These are phyloP conservation scores for Clarias magur DNA, from an alignment of 2,113 vertebrate species.

Conservation along the genomic window DNA sequence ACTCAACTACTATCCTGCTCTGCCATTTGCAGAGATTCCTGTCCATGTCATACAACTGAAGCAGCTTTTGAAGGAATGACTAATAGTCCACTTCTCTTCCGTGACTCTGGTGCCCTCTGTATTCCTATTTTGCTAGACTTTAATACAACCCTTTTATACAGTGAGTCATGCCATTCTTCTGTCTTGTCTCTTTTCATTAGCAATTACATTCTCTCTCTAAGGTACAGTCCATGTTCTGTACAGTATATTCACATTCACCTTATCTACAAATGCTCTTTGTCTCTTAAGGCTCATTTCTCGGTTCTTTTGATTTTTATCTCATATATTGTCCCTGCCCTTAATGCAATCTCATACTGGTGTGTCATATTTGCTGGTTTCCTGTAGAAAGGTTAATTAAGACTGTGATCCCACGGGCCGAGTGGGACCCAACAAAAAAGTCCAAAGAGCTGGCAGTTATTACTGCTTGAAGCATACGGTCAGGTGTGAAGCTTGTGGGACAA, in stretches of 20 bases:
- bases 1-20: not conserved
- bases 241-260: not conserved
- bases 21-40: not conserved
- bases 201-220: not conserved
- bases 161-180: not conserved
- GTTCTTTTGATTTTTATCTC: not conserved
- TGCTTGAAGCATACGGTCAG: not conserved
- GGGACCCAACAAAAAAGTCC: not conserved
- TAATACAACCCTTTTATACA: not conserved
- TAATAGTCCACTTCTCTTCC: conserved; percentile 7
- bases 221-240: not conserved
- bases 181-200: not conserved
- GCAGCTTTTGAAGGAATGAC: not conserved
- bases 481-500: not conserved
- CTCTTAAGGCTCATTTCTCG: not conserved
- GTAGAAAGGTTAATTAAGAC: not conserved
- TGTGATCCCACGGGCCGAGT: too few relatives aligned
- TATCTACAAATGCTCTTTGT: not conserved
- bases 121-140: not conserved
- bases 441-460: not conserved
- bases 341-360: not conserved
- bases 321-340: not conserved
- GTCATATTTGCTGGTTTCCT: not conserved
- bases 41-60: not conserved
- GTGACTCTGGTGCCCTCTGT: not conserved